Base-by-base conservation (phyloP, 2,888 invertebrate species). In the Phlogophora meticulosa region DNA sequence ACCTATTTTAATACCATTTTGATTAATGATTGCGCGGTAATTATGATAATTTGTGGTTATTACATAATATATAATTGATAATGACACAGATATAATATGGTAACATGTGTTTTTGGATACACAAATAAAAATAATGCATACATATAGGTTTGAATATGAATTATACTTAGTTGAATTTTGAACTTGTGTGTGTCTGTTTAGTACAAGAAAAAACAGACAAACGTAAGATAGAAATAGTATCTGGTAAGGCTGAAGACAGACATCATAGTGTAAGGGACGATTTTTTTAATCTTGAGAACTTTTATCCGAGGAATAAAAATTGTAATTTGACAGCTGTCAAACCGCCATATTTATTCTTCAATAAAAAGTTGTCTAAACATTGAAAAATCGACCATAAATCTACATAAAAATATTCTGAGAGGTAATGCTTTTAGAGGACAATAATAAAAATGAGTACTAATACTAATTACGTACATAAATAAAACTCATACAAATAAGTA, bases 401-500 rank as follows among this genome's bases (percentile, higher is more conserved):
- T 28, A 28, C 28, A 28, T 28, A 28, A 28, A 28, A 42, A 43
- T 24, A 17, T 28, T 13, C 24, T 9, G 7, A 32, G 34, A 40
- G 20, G 45, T 43, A 36, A 34, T 45, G 43, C 40, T 55, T 15
- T 15, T 32, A 9, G 0, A 36, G 60, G 64, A 32, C 24, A 56
- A n/a, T 55, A 63, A 45, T 48, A 71, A 28, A 28, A 46, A 76
- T 68, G 72, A 61, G 48, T 61, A 61, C 32, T 67, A 76, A 64
- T 49, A 46, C 67, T 49, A 28, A 4, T 28, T 28, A 71, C 55
- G 80, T 85, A 91, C 85, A 91, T 90, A 94, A 95, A 95, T 94
- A 93, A 95, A 95, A 95, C 93, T 89, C 91, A 91, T 86, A 92
- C 83, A 88, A 88, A 62, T 85, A 94, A 94, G 92, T 91, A 88